Base-by-base conservation (phyloP, 2,888 invertebrate genomes). In the Ornithoptera alexandrae region DNA sequence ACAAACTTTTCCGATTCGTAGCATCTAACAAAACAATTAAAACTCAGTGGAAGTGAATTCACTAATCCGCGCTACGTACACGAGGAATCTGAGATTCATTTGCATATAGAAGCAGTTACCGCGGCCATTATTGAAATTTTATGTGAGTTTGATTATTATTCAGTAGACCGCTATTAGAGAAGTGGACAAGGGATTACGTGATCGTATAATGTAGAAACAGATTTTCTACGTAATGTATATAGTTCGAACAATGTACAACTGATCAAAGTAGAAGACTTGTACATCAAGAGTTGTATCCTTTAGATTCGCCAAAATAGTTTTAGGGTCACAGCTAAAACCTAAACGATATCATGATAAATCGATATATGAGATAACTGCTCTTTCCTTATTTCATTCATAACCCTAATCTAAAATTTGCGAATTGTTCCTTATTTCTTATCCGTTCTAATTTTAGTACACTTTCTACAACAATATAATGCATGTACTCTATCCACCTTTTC, bases 121-220 rank as follows among this genome's bases (percentile, higher is more conserved):
- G 76, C 67, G 66, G 85, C 84, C 86, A 85, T 91, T 92, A 92
- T 92, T 92, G 92, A 91, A 92, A 92, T 92, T 92, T 92, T 92
- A 92, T 90, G 90, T 84, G 87, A 88, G 87, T 90, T 90, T 89
- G 87, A 92, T 92, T 91, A 90, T 90, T 90, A 91, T 92, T 92
- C 90, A 91, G 89, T 88, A 90, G 90, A 90, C 92, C 91, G 87
- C 89, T 89, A 88, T 90, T 90, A 89, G 87, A 85, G 79, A 75
- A 87, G 85, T 90, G 90, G 92, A 91, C 91, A 90, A 76, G 85
- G 83, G 85, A 84, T 86, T 84, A 79, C 73, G 68, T 69, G 83
- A 24, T 78, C 59, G 39, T 62, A 62, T 74, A 74, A 71, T 81
- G 68, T 82, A 81, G 88, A 88, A 72, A 72, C 8, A 24, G 81